phyloP scores from a whole-genome alignment of 2,888 invertebrate genomes.

The Drepana falcataria region DNA sequence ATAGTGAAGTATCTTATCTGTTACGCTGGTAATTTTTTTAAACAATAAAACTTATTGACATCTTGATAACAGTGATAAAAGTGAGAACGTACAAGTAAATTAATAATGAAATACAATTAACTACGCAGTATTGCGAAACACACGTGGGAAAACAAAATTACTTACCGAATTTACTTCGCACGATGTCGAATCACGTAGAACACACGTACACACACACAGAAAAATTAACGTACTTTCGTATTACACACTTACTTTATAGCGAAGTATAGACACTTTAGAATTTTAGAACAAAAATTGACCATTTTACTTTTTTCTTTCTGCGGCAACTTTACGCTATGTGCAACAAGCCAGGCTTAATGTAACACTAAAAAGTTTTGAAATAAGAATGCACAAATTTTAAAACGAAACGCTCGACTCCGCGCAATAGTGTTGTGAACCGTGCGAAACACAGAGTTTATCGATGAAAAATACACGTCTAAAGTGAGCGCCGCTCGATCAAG shows the following conservation, averaged over 20 bases:
- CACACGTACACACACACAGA: not conserved
- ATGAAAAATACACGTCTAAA: not conserved
- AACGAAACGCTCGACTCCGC: not conserved
- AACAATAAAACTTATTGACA: too few species aligned
- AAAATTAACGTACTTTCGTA: not conserved
- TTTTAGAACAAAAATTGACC: not conserved
- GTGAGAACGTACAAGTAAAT: too few species aligned
- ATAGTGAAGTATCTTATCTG: too few species aligned
- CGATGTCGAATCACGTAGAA: not conserved
- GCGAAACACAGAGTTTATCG: not conserved
- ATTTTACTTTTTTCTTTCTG: not conserved
- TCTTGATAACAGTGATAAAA: too few species aligned
- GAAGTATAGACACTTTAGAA: conserved; percentile 1
- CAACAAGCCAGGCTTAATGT: not conserved
- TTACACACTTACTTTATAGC: conserved; percentile 1
- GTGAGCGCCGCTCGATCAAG: not conserved
- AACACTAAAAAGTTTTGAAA: not conserved
- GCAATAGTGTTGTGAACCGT: not conserved
- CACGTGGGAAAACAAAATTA: too few species aligned
- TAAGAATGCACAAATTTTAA: not conserved
- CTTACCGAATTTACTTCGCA: too few species aligned
- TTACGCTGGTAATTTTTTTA: too few species aligned
- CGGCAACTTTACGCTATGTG: not conserved
- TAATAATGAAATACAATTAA: too few species aligned
- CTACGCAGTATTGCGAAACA: too few species aligned